phyloP scores from a whole-genome alignment of 2,797 vertebrate genomes.

The Anabacerthia variegaticeps region DNA sequence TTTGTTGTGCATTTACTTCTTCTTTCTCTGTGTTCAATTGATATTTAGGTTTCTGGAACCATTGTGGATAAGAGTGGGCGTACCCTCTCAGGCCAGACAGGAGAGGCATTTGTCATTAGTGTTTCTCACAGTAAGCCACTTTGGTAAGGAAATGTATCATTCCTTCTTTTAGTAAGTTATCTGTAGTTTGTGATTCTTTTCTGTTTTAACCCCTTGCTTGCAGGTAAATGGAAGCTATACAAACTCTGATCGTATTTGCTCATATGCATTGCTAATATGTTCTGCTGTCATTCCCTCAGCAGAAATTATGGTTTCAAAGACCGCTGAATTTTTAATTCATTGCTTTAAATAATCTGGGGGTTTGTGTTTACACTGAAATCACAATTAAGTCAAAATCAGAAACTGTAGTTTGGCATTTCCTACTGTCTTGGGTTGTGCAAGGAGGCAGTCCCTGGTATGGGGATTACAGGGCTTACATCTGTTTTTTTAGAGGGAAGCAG shows the following conservation, averaged over 20 bases:
- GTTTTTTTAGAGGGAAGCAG: neutral
- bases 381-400: neutral
- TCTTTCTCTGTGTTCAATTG: neutral
- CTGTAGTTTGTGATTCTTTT: neutral
- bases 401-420: neutral
- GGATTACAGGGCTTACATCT: neutral
- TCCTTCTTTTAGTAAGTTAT: neutral
- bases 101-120: slow-evolving; percentile 94
- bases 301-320: neutral
- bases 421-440: neutral
- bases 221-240: neutral
- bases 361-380: neutral
- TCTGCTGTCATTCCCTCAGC: neutral
- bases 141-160: slow-evolving; percentile 82
- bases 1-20: neutral
- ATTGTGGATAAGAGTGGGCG: slow-evolving; percentile 96
- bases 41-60: slow-evolving; percentile 90
- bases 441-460: neutral
- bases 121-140: slow-evolving; percentile 88
- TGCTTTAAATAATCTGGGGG: neutral
- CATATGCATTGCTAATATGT: accelerated
- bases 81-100: slow-evolving; percentile 95
- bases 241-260: neutral
- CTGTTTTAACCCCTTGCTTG: neutral
- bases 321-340: neutral